Base-by-base conservation (phyloP, 2,888 invertebrate genomes). In the Pristionchus japonicus region DNA sequence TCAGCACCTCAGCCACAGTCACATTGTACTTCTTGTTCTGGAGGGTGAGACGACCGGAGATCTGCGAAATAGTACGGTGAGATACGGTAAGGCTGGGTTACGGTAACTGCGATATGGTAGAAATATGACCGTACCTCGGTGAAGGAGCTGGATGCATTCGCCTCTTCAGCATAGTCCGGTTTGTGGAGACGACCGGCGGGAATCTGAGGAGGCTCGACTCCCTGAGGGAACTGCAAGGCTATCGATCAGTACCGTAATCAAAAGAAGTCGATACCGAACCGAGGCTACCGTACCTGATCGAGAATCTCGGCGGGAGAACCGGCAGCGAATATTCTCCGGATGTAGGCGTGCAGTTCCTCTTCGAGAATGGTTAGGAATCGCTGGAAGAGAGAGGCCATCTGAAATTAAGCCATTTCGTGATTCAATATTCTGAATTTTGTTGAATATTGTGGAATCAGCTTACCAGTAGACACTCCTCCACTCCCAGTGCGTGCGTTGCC, bases 21-120 rank as follows among this genome's bases (percentile, higher is more conserved):
- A 77, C 49, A 3, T 88, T 89, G 61, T 57, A 87, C 57, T 77
- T 74, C 17, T 37, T 27, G 40, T 77, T 74, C 49, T 40, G 17
- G 17, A 87, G 77, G 4, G 87, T 40, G 40, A 87, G 77, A 57
- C 87, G 87, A 61, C 77, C 87, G 20, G 87, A 40, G 0, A 87
- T 74, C 86, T 86, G 70, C 3, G 67, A 40, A 23, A 23, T n/a
- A 52, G 47, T 47, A 47, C 47, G 49, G 49, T 49, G 49, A 11
- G 17, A 20, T 52, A 52, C 52, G 3, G 34, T 34, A 17, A 17
- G 34, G 31, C 17, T 23, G 13, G 27, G n/a, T 1, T 43, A 43
- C 43, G 6, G 43, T 43, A 43, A 43, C 43, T 64, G 64, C 64
- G 4, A 27, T 15, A 31, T 15, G 15, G 67, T 34, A 15, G 23